Percentiles rank a stretch among this genome's conserved stretches.
These are phyloP conservation scores for Poecilia picta DNA, from an alignment of 2,797 vertebrate genomes.

Conservation along the genomic window DNA sequence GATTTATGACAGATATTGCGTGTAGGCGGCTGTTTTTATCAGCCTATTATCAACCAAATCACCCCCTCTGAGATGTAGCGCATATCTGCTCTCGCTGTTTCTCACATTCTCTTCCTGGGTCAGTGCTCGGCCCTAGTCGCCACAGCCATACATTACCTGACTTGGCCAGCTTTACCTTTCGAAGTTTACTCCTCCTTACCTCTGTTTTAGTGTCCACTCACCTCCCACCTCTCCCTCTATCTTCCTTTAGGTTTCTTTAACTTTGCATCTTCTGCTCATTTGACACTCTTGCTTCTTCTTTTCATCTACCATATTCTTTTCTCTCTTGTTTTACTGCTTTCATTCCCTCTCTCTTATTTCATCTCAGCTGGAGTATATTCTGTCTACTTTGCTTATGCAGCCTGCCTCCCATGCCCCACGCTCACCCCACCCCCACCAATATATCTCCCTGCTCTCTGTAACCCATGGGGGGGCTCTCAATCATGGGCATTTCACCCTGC, in stretches of 20 bases:
- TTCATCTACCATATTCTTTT: conserved; percentile 28
- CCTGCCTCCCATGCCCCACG: conserved; percentile 13
- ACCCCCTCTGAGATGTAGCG: conserved; percentile 60
- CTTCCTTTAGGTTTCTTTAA: conserved; percentile 38
- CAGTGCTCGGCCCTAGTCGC: conserved; percentile 30
- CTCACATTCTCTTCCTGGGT: conserved; percentile 50
- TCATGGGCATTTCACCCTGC: conserved; percentile 71
- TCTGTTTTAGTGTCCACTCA: conserved; percentile 44
- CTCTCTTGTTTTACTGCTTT: conserved; percentile 44
- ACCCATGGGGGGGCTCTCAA: conserved; percentile 71
- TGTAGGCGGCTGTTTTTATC: conserved; percentile 69
- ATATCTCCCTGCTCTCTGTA: conserved; percentile 58
- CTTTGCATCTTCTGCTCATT: conserved; percentile 44
- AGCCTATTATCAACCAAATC: conserved; percentile 77
- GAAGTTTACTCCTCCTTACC: conserved; percentile 27
- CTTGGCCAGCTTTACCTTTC: conserved; percentile 22
- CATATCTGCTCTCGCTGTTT: conserved; percentile 45
- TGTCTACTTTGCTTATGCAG: conserved; percentile 56
- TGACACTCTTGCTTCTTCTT: conserved; percentile 32
- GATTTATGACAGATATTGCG: conserved; percentile 76
- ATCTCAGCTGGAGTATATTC: conserved; percentile 41
- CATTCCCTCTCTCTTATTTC: conserved; percentile 9
- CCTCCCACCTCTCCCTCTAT: conserved; percentile 25
- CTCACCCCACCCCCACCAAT: conserved; percentile 23
- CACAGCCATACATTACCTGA: conserved; percentile 30